These are phyloP conservation scores for Sebastes jordani DNA, from an alignment of 2,797 vertebrate species.

Conservation along the genomic window DNA sequence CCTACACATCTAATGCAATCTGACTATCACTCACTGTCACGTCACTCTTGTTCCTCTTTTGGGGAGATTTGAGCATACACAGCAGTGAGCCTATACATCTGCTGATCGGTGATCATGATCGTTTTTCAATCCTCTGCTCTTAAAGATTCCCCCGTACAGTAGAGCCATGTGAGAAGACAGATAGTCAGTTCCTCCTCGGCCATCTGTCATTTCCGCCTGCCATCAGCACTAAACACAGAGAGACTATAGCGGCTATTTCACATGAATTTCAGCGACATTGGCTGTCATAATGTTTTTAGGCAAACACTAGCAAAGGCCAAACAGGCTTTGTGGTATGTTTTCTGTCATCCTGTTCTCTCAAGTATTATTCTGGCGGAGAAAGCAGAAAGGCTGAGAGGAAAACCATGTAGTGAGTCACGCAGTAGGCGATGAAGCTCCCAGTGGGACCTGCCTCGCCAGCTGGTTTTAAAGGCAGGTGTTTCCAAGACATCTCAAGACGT, in stretches of 20 bases:
- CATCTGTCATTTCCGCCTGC: conserved; percentile 52
- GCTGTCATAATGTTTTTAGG: conserved; percentile 25
- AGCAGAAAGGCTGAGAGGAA: conserved; percentile 52
- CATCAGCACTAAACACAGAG: conserved; percentile 11
- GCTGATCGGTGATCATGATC: conserved; percentile 33
- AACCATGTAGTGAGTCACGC: conserved; percentile 60
- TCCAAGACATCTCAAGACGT: conserved; percentile 24
- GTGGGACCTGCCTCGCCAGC: conserved; percentile 33
- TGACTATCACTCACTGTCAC: conserved; percentile 10
- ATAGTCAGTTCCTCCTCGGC: conserved; percentile 19
- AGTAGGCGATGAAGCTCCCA: conserved; percentile 40
- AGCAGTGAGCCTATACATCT: conserved; percentile 31
- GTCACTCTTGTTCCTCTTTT: conserved; percentile 1
- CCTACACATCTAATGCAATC: background rate
- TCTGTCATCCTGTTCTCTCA: conserved; percentile 23
- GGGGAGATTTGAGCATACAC: conserved; percentile 25
- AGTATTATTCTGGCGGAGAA: conserved; percentile 29
- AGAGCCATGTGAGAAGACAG: conserved; percentile 22
- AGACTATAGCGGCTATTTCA: background rate
- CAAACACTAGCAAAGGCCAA: conserved; percentile 34
- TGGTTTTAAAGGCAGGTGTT: conserved; percentile 50
- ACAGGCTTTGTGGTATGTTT: conserved; percentile 33
- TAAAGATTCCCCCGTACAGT: conserved; percentile 18
- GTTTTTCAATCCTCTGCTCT: conserved; percentile 28
- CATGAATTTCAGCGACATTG: conserved; percentile 20